Evolutionary conservation across 2,797 vertebrate genomes (phyloP).

Genomic region (Mallotus villosus): DNA sequence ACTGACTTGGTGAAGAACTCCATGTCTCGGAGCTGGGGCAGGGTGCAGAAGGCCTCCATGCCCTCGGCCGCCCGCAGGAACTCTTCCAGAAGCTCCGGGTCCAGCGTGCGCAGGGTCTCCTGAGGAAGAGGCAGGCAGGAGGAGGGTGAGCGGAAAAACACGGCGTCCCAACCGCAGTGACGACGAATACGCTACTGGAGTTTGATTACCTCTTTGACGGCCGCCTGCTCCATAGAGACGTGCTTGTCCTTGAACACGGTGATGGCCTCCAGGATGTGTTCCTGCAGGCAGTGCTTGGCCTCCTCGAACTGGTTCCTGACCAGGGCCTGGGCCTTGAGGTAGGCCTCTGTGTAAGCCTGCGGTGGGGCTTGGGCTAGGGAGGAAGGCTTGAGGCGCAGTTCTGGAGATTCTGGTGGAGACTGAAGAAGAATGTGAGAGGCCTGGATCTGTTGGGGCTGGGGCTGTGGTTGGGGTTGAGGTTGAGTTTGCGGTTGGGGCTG

Average conservation of each 20-base stretch:
- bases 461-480: constrained; percentile 31
- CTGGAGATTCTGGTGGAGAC: constrained; percentile 50
- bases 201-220: constrained; percentile 80
- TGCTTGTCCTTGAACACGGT: constrained; percentile 75
- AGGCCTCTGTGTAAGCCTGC: constrained; percentile 73
- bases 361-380: constrained; percentile 65
- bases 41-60: constrained; percentile 82
- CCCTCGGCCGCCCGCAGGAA: constrained; percentile 87
- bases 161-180: neutral
- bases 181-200: neutral
- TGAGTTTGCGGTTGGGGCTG: constrained; percentile 26
- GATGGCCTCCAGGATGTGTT: constrained; percentile 79
- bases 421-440: constrained; percentile 44
- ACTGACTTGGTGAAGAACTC: constrained; percentile 81
- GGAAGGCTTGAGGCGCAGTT: constrained; percentile 53
- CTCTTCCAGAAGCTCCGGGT: constrained; percentile 79
- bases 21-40: constrained; percentile 74
- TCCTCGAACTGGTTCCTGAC: constrained; percentile 81
- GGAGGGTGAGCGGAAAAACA: too few species aligned
- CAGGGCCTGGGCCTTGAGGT: constrained; percentile 73
- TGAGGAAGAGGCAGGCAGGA: constrained; percentile 40
- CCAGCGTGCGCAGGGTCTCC: constrained; percentile 80
- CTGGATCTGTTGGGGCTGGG: constrained; percentile 29
- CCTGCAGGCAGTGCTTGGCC: constrained; percentile 83
- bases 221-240: constrained; percentile 61